Percentiles rank a stretch among this genome's conserved stretches.
Evolutionary conservation across 2,888 invertebrate genomes (phyloP).

Genomic region (Aphelenchoides bicaudatus): DNA sequence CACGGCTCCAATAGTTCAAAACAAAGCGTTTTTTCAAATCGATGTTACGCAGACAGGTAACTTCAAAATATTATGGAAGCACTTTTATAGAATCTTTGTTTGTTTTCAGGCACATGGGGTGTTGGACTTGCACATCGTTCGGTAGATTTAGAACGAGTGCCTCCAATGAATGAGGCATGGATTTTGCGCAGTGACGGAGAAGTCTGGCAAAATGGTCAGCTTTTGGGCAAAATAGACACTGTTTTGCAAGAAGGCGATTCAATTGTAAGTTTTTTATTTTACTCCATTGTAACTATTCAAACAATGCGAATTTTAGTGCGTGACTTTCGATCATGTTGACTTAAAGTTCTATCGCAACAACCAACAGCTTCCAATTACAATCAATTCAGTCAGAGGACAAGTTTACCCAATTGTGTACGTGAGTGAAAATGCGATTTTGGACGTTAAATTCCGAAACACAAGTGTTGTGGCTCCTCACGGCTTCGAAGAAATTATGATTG

Average conservation of each 20-base stretch:
- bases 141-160: conserved; percentile 78
- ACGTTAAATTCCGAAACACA: conserved; percentile 86
- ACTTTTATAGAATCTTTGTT: conserved; percentile 1
- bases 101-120: conserved; percentile 74
- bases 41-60: conserved; percentile 88
- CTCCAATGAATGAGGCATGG: conserved; percentile 85
- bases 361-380: conserved; percentile 76
- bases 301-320: conserved; percentile 67
- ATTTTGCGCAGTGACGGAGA: conserved; percentile 83
- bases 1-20: conserved; percentile 88
- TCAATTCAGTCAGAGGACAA: conserved; percentile 76
- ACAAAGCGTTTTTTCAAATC: conserved; percentile 96
- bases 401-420: conserved; percentile 69
- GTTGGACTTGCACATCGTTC: conserved; percentile 85
- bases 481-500: conserved; percentile 92
- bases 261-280: conserved; percentile 66
- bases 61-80: conserved; percentile 24
- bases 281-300: neutral
- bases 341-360: conserved; percentile 91
- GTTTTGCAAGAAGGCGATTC: conserved; percentile 87
- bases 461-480: conserved; percentile 71
- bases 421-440: conserved; percentile 93
- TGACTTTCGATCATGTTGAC: conserved; percentile 92
- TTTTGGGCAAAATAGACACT: conserved; percentile 69
- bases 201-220: conserved; percentile 78